Evolutionary conservation across 2,797 vertebrate genomes (phyloP), one percentile per base, ranked within the genome.

Genomic region (Enteromius argenteus): DNA sequence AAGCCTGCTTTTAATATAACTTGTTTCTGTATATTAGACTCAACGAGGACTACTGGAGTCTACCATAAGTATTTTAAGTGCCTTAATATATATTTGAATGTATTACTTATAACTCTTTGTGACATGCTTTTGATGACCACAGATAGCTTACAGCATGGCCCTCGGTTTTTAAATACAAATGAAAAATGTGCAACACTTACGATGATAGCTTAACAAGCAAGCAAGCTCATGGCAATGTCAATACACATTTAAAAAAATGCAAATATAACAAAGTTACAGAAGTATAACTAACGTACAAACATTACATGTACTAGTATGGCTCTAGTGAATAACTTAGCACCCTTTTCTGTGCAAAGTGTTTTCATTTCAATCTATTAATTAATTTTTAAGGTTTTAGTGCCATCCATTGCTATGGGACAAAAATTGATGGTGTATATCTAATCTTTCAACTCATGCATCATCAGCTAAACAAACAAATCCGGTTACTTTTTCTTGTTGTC

Each of bases 101-200:
- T 6, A 17, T 14, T 35, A 39, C 3, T 9, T 13, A 58, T 11
- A n/a, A 39, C n/a, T 14, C n/a, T 46, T 14, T 30, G n/a, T 46
- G 46, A 74, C 27, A 74, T 74, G 46, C 71, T 32, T 74, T 74
- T 51, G 15, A 74, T 74, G 27, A 17, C 42, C 46, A 53, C 44
- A 13, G 19, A 51, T 1, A n/a, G 56, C 56, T 58, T 23, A 23
- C 21, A 2, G 51, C 51, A 56, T 9, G 46, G 4, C 46, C 51
- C 17, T 21, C 0, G 21, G 23, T 23, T 58, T 58, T 23, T 23
- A 56, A 58, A 58, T 13, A 13, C n/a, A 23, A 58, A 23, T 4
- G 56, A 58, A 23, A 58, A 58, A 58, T 4, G 3, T 23, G 21
- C 39, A 44, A 44, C 5, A 42, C 67, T 13, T 69, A 42, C 37